phyloP scores from a whole-genome alignment of 2,888 invertebrate genomes.

The Ochropacha duplaris region DNA sequence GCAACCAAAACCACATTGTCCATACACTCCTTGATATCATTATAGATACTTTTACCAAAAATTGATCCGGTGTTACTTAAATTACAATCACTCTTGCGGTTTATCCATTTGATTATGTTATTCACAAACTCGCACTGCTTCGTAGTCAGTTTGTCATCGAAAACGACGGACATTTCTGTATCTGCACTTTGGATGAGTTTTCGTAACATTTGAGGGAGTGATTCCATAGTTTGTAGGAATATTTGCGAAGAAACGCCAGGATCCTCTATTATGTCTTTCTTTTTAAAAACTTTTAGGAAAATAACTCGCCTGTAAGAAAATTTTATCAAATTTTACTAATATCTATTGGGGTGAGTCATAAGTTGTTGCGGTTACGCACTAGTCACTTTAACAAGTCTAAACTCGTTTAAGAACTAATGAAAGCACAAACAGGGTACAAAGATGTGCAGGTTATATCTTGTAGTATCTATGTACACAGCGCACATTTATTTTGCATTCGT shows the following conservation, averaged over 20 bases:
- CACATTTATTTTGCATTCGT: too few species aligned
- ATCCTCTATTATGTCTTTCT: too few species aligned
- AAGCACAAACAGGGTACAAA: too few species aligned
- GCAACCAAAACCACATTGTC: not conserved
- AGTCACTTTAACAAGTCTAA: too few species aligned
- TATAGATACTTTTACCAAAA: not conserved
- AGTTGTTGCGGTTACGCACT: too few species aligned
- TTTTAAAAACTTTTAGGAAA: not conserved
- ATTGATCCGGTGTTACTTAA: not conserved
- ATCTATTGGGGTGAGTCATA: too few species aligned
- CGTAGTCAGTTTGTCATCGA: not conserved
- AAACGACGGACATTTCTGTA: not conserved
- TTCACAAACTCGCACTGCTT: not conserved
- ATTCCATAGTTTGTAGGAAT: not conserved
- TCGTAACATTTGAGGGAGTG: not conserved
- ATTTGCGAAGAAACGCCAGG: not conserved
- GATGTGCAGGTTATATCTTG: too few species aligned
- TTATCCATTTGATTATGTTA: not conserved
- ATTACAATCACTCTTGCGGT: not conserved
- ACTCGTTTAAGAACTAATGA: too few species aligned
- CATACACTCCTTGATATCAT: not conserved
- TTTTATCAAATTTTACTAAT: not conserved
- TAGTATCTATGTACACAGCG: too few species aligned
- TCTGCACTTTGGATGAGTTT: not conserved
- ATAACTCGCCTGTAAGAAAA: not conserved